phyloP scores from a whole-genome alignment of 37 sponge, comb jelly and placozoan species.

The Oscarella lobularis region DNA sequence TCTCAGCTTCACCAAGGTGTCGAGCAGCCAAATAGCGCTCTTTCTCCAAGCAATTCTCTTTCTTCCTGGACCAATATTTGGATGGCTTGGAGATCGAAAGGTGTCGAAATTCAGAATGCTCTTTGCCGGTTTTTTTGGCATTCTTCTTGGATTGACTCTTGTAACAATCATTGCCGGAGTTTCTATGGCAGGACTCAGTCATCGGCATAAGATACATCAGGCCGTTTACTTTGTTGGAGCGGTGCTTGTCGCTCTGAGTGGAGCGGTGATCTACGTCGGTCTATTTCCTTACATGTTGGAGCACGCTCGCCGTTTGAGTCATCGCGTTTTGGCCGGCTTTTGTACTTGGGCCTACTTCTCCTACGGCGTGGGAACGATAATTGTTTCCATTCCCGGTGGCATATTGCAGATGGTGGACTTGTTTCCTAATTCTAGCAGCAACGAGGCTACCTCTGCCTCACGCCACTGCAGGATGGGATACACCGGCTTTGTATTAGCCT shows the following conservation, averaged over 20 bases:
- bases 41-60: not conserved
- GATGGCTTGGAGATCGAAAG: not conserved
- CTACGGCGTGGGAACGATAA: no score
- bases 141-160: not conserved
- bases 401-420: no score
- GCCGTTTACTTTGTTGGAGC: not conserved
- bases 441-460: no score
- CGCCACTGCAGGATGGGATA: no score
- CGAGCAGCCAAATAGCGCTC: not conserved
- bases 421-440: no score
- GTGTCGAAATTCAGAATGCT: not conserved
- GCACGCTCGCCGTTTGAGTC: no score
- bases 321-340: no score
- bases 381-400: no score
- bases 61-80: not conserved
- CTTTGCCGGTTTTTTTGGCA: not conserved
- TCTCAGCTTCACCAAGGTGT: not conserved
- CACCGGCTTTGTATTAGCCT: no score
- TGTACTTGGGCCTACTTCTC: no score
- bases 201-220: not conserved
- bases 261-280: not conserved
- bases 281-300: conserved; percentile 1
- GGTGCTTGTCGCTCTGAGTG: not conserved
- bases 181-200: not conserved
- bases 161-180: not conserved